These are phyloP conservation scores for Muricea muricata DNA, from an alignment of 92 coral and sea anemone genomes.

Conservation along the genomic window DNA sequence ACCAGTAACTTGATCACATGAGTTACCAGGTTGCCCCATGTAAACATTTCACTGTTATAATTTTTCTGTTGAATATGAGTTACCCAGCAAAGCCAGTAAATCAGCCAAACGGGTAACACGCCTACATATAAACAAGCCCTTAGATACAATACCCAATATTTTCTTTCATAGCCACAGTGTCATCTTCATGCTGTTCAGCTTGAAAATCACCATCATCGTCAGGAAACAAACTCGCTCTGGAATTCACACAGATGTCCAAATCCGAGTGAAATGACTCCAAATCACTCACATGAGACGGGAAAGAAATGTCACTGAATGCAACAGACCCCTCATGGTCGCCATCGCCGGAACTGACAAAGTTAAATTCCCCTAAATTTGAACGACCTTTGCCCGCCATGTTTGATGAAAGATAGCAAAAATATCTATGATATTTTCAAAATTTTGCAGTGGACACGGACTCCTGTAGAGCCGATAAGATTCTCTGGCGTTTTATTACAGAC, in stretches of 20 bases:
- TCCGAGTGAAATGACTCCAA: slow-evolving; percentile 93
- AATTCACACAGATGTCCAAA: slow-evolving; percentile 72
- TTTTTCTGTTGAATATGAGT: no score
- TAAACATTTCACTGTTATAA: no score
- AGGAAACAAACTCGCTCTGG: not conserved
- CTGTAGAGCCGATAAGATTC: not conserved
- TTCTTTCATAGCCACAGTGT: not conserved
- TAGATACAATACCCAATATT: not conserved
- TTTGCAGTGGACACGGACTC: not conserved
- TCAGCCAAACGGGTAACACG: no score
- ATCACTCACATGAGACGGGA: slow-evolving; percentile 96
- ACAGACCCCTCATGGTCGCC: slow-evolving; percentile 69
- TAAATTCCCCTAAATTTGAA: not conserved
- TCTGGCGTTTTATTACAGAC: not conserved
- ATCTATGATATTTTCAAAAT: not conserved
- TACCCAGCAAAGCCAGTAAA: no score
- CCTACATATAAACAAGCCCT: no score
- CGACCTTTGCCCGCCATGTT: not conserved
- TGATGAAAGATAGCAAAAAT: not conserved
- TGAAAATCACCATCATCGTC: not conserved
- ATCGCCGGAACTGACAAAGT: not conserved
- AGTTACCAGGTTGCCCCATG: no score
- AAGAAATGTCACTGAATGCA: slow-evolving; percentile 89
- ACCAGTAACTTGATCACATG: no score
- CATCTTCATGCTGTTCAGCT: not conserved